These are phyloP conservation scores for Eupeodes luniger DNA, from an alignment of 2,888 invertebrate species.

Conservation along the genomic window DNA sequence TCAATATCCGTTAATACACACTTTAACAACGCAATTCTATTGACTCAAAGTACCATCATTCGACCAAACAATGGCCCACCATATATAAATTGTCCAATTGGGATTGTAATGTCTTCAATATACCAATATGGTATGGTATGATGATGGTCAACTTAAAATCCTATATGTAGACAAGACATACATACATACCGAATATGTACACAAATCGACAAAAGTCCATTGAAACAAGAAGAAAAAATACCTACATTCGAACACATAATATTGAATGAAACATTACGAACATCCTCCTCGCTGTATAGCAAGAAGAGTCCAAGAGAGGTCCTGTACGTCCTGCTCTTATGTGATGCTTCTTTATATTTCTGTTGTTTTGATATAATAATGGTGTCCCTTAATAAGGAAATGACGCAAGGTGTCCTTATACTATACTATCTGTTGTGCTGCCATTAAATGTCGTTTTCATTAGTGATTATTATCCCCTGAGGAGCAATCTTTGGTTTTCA, in stretches of 20 bases:
- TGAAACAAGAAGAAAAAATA: constrained; percentile 41
- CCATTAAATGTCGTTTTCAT: constrained; percentile 76
- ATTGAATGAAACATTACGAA: constrained; percentile 63
- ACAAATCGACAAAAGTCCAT: constrained; percentile 52
- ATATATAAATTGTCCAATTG: constrained; percentile 72
- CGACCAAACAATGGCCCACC: constrained; percentile 64
- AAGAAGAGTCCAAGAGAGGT: constrained; percentile 1
- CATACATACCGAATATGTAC: neutral
- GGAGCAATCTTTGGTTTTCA: constrained; percentile 76
- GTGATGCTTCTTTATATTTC: constrained; percentile 19
- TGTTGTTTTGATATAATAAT: constrained; percentile 71
- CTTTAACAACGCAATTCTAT: constrained; percentile 66
- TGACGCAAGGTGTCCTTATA: constrained; percentile 74
- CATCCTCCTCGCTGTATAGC: constrained; percentile 6
- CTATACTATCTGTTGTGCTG: constrained; percentile 59
- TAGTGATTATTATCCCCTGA: constrained; percentile 75
- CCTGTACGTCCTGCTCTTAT: neutral
- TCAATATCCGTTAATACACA: constrained; percentile 71
- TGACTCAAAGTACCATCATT: constrained; percentile 70
- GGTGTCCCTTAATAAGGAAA: constrained; percentile 74
- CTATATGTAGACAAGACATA: neutral
- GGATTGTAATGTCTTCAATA: constrained; percentile 66
- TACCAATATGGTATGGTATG: no score
- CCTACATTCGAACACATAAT: neutral
- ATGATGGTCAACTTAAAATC: constrained; percentile 55